Percentiles rank a stretch among this genome's conserved stretches.
These are phyloP conservation scores for Caretta caretta DNA, from an alignment of 2,113 vertebrate species.

Conservation along the genomic window DNA sequence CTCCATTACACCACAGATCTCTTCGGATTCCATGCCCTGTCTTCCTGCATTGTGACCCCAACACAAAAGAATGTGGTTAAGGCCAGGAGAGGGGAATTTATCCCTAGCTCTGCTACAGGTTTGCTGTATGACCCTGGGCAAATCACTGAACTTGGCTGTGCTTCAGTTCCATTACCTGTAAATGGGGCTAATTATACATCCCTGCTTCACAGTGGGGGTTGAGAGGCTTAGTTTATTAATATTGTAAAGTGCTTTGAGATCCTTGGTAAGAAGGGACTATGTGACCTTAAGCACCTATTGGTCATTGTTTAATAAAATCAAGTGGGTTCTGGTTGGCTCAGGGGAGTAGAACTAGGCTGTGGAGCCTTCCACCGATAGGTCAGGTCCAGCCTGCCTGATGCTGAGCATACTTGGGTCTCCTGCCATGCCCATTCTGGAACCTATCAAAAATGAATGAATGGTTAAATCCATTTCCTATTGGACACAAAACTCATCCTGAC, in stretches of 20 bases:
- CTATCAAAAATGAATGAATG: background rate
- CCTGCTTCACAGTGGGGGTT: background rate
- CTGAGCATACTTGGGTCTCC: background rate
- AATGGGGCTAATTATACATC: background rate
- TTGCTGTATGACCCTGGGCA: rapidly evolving
- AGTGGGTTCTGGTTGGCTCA: background rate
- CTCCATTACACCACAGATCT: background rate
- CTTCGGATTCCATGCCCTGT: background rate
- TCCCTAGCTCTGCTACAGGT: background rate
- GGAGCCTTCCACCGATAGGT: rapidly evolving
- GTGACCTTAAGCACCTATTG: background rate
- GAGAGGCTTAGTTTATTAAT: rapidly evolving
- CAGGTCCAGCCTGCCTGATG: background rate
- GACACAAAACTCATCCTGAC: background rate
- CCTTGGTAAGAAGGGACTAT: background rate
- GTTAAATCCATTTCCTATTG: background rate
- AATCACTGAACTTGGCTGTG: background rate
- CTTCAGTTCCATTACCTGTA: background rate
- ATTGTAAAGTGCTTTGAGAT: background rate
- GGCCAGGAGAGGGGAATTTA: background rate
- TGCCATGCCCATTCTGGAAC: background rate
- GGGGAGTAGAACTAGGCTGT: background rate
- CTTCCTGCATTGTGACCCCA: background rate
- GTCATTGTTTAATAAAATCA: background rate
- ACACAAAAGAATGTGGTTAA: background rate